Percentiles rank a stretch among this genome's conserved stretches.
Evolutionary conservation across 1,140 invertebrate genomes (phyloP).

Genomic region (Tachypleus tridentatus): DNA sequence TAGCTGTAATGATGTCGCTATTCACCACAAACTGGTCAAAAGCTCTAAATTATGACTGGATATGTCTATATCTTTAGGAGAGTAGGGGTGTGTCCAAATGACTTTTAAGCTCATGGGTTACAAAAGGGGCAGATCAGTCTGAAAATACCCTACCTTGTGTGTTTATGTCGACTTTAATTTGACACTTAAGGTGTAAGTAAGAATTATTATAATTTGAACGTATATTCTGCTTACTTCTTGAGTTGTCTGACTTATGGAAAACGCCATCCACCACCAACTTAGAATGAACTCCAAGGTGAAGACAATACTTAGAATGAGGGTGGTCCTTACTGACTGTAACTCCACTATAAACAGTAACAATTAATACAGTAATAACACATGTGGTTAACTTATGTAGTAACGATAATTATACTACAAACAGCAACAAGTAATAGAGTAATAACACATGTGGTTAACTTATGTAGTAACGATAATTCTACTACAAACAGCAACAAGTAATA

Average conservation of each 20-base stretch:
- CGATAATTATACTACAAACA: neutral
- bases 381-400: neutral
- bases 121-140: too few species aligned
- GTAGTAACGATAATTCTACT: neutral
- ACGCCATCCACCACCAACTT: constrained; percentile 23
- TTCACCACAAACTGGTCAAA: too few species aligned
- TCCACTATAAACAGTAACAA: constrained; percentile 17
- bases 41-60: too few species aligned
- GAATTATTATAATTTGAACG: too few species aligned
- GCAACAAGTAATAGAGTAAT: neutral
- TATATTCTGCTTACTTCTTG: constrained; percentile 9
- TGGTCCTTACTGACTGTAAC: constrained; percentile 21
- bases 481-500: neutral
- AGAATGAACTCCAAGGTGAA: constrained; percentile 24
- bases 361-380: neutral
- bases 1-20: too few species aligned
- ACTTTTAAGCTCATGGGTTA: too few species aligned
- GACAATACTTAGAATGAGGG: constrained; percentile 23
- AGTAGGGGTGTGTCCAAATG: too few species aligned
- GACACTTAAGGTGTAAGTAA: too few species aligned
- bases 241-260: constrained; percentile 15
- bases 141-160: too few species aligned
- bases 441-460: neutral
- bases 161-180: too few species aligned
- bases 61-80: too few species aligned